These are phyloP conservation scores for Mythimna pallens DNA, from an alignment of 2,888 invertebrate species.

Conservation along the genomic window DNA sequence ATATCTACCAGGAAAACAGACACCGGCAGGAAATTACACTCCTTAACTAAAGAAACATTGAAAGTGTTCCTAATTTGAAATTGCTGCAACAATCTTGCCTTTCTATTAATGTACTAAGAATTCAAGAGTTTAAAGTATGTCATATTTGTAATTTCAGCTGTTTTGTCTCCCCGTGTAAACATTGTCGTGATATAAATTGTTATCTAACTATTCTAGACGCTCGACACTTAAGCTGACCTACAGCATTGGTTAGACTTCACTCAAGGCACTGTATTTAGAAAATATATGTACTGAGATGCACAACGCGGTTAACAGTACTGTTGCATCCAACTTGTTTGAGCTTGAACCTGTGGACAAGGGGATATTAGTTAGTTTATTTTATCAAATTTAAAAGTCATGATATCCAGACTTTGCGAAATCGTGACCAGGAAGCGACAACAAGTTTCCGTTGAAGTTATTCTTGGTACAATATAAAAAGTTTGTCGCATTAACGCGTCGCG, in stretches of 20 bases:
- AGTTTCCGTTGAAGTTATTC: not conserved
- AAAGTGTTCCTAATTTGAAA: too few relatives aligned
- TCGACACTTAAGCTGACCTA: conserved; percentile 61
- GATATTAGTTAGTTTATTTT: conserved; percentile 18
- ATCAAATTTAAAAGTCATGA: not conserved
- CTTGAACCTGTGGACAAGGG: conserved; percentile 79
- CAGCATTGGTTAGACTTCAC: conserved; percentile 77
- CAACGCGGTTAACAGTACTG: conserved; percentile 68
- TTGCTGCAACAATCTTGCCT: not conserved
- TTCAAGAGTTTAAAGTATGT: not conserved
- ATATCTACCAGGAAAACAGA: too few relatives aligned
- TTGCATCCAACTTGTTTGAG: conserved; percentile 64
- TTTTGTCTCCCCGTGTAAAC: conserved; percentile 53
- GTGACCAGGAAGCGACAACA: not conserved
- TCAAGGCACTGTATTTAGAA: conserved; percentile 88
- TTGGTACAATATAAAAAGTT: too few relatives aligned
- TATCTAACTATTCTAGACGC: conserved; percentile 73
- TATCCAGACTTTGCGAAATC: not conserved
- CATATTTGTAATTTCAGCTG: not conserved
- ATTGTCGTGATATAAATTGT: conserved; percentile 63
- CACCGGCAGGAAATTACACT: too few relatives aligned
- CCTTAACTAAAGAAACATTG: too few relatives aligned
- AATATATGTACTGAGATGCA: conserved; percentile 81
- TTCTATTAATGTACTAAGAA: not conserved
- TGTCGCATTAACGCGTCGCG: too few relatives aligned